Evolutionary conservation across 2,113 vertebrate species (phyloP), one percentile per base, ranked within the genome.

Genomic region (Actinemys pallida): DNA sequence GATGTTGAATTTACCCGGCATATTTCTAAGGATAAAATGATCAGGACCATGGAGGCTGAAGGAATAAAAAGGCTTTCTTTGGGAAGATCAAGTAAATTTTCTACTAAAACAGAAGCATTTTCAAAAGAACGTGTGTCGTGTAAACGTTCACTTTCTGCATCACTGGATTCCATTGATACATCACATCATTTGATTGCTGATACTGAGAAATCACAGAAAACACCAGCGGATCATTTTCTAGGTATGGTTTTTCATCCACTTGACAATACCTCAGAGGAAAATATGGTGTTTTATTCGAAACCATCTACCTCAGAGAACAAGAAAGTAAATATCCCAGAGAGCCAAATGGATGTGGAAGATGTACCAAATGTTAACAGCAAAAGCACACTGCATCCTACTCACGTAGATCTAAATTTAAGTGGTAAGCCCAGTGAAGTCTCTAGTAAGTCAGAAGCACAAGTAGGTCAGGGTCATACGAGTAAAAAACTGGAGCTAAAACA

Each of bases 221-320:
- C 53, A 39, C 62, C 94, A 81, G 42, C 88, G 0, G 95, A 97
- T 84, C 96, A 90, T 92, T 96, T 97, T 94, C 90, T 91, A 72
- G 96, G 93, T 69, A 87, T 96, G 93, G 93, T 93, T 52, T 96
- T 98, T 97, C 83, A 84, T 95, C 94, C 94, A 45, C 92, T 84
- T 52, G 97, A 96, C 24, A 81, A 94, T 86, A 93, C 97, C 96
- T 98, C 98, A 93, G 97, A 98, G 94, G 97, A 97, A 97, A 98
- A 95, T 72, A 96, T 10, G 91, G 31, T 95, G 84, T 87, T 76
- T 98, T 97, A 92, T 97, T 97, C 97, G 85, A 98, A 98, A 95
- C 95, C 97, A 95, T 93, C 98, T 99, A 99, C 98, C 98, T 98
- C 98, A 98, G 98, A 97, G 97, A 97, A 94, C 83, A 96, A 92